Evolutionary conservation across 2,113 vertebrate genomes (phyloP).

Genomic region (Phalacrocorax carbo): DNA sequence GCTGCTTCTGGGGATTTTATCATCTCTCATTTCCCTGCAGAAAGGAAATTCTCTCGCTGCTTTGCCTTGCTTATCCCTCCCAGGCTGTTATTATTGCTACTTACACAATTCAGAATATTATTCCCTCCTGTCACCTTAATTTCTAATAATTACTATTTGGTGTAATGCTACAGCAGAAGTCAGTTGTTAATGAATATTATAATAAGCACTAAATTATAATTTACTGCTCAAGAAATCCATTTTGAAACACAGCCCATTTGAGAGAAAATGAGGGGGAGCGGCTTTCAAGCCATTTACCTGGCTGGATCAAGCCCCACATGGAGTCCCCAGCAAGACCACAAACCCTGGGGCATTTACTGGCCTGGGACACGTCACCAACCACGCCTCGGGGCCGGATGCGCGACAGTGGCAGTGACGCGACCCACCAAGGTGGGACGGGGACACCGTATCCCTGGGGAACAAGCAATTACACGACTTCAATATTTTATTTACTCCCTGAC

Average conservation of each 20-base stretch:
- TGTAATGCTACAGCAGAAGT: neutral
- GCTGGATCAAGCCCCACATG: neutral
- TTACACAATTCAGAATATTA: neutral
- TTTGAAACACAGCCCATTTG: neutral
- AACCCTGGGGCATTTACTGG: neutral
- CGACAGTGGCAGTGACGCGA: fast-evolving
- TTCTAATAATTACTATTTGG: conserved; percentile 37
- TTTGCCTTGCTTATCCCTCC: neutral
- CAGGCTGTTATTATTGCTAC: neutral
- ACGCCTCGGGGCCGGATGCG: fast-evolving
- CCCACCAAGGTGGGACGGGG: neutral
- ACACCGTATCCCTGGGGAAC: fast-evolving
- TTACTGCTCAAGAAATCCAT: neutral
- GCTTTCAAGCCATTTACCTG: neutral
- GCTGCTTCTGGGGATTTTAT: neutral
- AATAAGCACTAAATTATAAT: conserved; percentile 25
- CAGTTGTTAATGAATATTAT: conserved; percentile 14
- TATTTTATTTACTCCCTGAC: neutral
- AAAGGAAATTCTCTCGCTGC: neutral
- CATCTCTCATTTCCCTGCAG: neutral
- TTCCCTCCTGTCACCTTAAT: conserved; percentile 15
- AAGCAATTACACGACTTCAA: neutral
- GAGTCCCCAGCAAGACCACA: neutral
- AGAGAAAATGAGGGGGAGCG: neutral
- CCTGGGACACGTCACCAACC: neutral